Base-by-base conservation (phyloP, 2,797 vertebrate genomes). In the Micrastur ruficollis region DNA sequence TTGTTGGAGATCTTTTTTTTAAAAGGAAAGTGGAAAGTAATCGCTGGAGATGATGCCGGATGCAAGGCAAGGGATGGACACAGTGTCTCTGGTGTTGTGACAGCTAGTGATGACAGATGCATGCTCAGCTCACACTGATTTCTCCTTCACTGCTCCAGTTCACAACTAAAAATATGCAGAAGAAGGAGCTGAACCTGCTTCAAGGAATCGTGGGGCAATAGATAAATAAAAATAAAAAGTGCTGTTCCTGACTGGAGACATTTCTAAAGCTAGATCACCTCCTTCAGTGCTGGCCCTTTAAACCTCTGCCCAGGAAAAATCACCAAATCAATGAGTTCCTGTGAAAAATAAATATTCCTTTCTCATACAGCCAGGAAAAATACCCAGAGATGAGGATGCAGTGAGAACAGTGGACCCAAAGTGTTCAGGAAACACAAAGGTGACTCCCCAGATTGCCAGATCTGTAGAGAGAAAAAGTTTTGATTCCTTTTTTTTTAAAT, bases 151-250 rank as follows among this genome's bases (percentile, higher is more conserved):
- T 80, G 96, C 79, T 88, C 80, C 90, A 71, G 49, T 86, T 92
- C 76, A 53, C 61, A 14, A 50, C 90, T 84, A 74, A 93, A 95
- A 97, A 96, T 75, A 94, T 76, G 56, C 80, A 65, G 92, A n/a
- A 56, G 38, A 81, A 82, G 87, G 56, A 88, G 90, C 53, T 55
- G 73, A 91, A 40, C 16, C 66, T 75, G 72, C 86, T 94, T n/a
- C 49, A 42, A 38, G 92, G 92, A 38, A 50, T 11, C 49, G 49
- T 62, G 80, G 65, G 72, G 68, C 72, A 86, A 19, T 0, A 38
- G 63, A 73, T 38, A 75, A 89, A 92, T 62, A 63, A 23, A 59
- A 78, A 73, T 18, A 58, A 58, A 65, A 52, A 14, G 6, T 0
- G 0, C 2, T 25, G 58, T 0, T 82, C 74, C 36, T 6, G 40